Evolutionary conservation across 2,113 vertebrate species (phyloP), one percentile per base, ranked within the genome.

Genomic region (Pantherophis guttatus): DNA sequence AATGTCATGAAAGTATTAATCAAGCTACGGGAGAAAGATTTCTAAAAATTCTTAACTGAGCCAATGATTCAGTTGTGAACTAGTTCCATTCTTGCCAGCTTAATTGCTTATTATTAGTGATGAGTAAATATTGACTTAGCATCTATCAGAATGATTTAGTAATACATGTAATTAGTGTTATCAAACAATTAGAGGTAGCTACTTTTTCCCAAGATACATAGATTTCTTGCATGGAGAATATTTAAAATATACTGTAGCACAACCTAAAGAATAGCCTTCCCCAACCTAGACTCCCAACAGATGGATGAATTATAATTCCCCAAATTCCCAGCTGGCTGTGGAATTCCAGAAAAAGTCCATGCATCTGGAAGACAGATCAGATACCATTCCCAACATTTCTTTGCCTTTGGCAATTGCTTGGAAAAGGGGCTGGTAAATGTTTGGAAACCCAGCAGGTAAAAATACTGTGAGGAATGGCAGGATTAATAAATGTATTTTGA

Each of bases 41-140:
- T 58, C 81, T 53, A 91, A 53, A 89, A 94, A 65, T 50, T 89
- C 65, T 12, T 94, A 1, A 48, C 86, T 65, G 90, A 95, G 19
- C 89, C 4, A 5, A 3, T 81, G 9, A 0, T 6, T 94, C 3
- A 81, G 26, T 86, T 70, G 75, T 92, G 90, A 57, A 26, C 15
- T 39, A 11, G 2, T n/a, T 50, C 54, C 55, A 48, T 26, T 26
- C 19, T 29, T 54, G 33, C 33, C 50, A 75, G n/a, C 8, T 44
- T 57, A 33, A 10, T 29, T 87, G 3, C 19, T 58, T 62, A n/a
- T 50, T 87, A 39, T 39, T 54, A n/a, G 4, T 33, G 8, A 59
- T 26, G 33, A 50, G 21, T 26, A 8, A 7, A 29, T 86, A 29
- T n/a, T 23, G 4, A 48, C 19, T n/a, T 55, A 29, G 24, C 6